Percentiles rank a stretch among this genome's conserved stretches.
These are phyloP conservation scores for Aix galericulata DNA, from an alignment of 2,113 vertebrate species.

Conservation along the genomic window DNA sequence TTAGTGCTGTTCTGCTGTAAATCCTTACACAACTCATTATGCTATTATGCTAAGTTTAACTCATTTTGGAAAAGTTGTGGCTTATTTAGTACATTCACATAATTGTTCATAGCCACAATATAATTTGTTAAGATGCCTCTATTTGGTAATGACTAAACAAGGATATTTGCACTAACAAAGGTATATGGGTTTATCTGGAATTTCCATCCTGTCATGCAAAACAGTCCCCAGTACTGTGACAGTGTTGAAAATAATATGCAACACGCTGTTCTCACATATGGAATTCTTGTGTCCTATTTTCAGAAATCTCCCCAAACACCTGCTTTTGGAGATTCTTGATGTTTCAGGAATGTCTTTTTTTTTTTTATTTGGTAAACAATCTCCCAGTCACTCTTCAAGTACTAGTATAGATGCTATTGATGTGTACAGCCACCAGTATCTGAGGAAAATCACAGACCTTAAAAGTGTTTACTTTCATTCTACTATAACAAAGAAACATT, in stretches of 20 bases:
- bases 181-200: not conserved
- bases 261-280: not conserved
- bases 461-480: not conserved
- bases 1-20: not conserved
- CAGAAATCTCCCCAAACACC: not conserved
- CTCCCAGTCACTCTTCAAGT: not conserved
- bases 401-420: not conserved
- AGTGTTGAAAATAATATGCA: not conserved
- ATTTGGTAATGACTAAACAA: not conserved
- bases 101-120: not conserved
- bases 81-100: not conserved
- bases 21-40: not conserved
- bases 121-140: not conserved
- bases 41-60: not conserved
- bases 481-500: not conserved
- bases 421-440: not conserved
- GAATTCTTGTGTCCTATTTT: not conserved
- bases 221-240: not conserved
- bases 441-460: not conserved
- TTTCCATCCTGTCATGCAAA: not conserved
- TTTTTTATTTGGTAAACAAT: not conserved
- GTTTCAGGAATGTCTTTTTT: not conserved
- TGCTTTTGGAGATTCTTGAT: not conserved
- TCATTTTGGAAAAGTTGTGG: not conserved
- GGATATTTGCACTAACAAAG: not conserved